These are phyloP conservation scores for Branchinecta lynchi DNA, from an alignment of 1,140 invertebrate genomes.

Conservation along the genomic window DNA sequence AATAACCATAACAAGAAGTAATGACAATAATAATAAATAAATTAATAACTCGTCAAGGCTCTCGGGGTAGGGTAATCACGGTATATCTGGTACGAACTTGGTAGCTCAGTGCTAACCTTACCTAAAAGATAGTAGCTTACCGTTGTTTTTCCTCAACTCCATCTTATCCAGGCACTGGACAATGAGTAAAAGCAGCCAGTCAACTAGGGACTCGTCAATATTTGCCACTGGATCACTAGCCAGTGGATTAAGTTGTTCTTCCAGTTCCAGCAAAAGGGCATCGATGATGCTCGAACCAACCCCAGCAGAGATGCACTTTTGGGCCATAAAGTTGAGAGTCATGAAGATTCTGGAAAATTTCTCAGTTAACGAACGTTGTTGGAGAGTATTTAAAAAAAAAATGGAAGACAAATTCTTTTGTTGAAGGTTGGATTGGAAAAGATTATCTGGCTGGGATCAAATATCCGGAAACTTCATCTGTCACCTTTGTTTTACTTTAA, in stretches of 20 bases:
- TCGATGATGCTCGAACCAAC: constrained; percentile 28
- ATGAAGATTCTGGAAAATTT: constrained; percentile 56
- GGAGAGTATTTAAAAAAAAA: too few species aligned
- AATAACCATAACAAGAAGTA: too few species aligned
- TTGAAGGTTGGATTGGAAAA: too few species aligned
- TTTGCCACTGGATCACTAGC: constrained; percentile 23
- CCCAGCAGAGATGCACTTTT: constrained; percentile 45
- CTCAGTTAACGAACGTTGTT: constrained; percentile 19
- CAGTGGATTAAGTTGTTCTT: constrained; percentile 33
- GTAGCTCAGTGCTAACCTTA: too few species aligned
- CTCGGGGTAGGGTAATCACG: too few species aligned
- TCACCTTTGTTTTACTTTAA: too few species aligned
- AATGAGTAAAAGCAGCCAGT: constrained; percentile 61
- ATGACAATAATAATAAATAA: too few species aligned
- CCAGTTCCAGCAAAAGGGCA: constrained; percentile 32
- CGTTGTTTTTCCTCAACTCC: constrained; percentile 13
- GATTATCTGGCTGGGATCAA: too few species aligned
- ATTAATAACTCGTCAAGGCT: too few species aligned
- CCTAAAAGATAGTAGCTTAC: constrained; percentile 23
- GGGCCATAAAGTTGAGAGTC: constrained; percentile 65
- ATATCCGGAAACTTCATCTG: too few species aligned
- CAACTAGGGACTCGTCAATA: constrained; percentile 48
- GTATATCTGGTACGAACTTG: too few species aligned
- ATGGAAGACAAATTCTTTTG: too few species aligned
- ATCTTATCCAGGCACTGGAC: constrained; percentile 49